A percentile compares a stretch with the other conserved stretches of the same genome.
Evolutionary conservation across 2,113 vertebrate species (phyloP).

Genomic region (Ploceus nigricollis): DNA sequence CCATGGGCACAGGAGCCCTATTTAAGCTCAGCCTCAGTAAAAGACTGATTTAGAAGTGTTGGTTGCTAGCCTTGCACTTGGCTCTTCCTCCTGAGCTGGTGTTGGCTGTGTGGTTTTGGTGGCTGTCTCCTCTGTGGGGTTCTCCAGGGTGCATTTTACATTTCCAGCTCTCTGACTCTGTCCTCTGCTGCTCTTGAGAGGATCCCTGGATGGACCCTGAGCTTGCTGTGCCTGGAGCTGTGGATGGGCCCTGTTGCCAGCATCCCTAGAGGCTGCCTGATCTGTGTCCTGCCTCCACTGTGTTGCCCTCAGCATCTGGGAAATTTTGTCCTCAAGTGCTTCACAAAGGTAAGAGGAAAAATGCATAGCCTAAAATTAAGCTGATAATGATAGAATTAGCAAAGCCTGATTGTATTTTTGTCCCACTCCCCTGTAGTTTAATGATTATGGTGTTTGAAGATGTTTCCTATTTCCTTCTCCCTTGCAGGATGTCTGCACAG

Average conservation of each 20-base stretch:
- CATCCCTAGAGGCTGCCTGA: fast-evolving
- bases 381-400: background rate
- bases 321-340: background rate
- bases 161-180: background rate
- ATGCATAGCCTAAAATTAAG: background rate
- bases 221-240: background rate
- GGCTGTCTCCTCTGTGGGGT: fast-evolving
- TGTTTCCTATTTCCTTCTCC: background rate
- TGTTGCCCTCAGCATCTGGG: fast-evolving
- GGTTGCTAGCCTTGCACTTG: fast-evolving
- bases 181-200: background rate
- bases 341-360: background rate
- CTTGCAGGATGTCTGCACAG: fast-evolving
- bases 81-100: fast-evolving
- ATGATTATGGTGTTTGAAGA: background rate
- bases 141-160: fast-evolving
- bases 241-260: too few species aligned
- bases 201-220: background rate
- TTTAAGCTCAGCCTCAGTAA: background rate
- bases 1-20: background rate
- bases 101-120: background rate
- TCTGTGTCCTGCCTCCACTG: background rate
- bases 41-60: fast-evolving
- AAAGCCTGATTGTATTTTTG: background rate
- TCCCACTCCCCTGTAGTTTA: fast-evolving